Conservation (phyloP, 2,113 vertebrate genomes). For the Myxocyprinus asiaticus region DNA sequence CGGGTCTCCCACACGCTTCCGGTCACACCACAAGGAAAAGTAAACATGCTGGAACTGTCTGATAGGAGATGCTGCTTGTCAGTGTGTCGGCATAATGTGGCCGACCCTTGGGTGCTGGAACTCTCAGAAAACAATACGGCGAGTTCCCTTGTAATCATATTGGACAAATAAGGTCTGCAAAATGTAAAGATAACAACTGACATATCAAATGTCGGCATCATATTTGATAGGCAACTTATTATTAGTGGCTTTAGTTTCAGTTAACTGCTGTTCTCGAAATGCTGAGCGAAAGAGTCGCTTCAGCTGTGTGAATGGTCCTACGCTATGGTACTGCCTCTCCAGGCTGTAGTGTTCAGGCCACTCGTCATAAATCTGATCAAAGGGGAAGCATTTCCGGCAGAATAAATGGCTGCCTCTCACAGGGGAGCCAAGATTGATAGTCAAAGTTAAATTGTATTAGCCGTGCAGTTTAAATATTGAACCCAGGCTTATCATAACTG, state of each 20-base stretch:
- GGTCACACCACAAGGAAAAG: no score
- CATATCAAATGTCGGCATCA: not conserved
- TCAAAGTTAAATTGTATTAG: slow-evolving; percentile 87
- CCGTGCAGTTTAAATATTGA: slow-evolving; percentile 89
- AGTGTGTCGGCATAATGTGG: no score
- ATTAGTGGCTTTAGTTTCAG: no score
- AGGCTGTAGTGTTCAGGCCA: slow-evolving; percentile 18
- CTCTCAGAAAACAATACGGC: no score
- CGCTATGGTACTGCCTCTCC: slow-evolving; percentile 15
- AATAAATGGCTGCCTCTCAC: slow-evolving; percentile 75
- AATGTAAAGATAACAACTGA: no score
- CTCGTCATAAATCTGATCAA: slow-evolving; percentile 84
- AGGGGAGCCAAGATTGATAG: slow-evolving; percentile 81
- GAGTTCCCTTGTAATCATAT: no score
- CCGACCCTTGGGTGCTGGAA: no score
- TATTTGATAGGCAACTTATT: not conserved
- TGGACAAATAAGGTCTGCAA: no score
- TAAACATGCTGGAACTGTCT: no score
- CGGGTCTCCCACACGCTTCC: no score
- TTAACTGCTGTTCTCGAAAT: not conserved
- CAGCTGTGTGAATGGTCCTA: not conserved
- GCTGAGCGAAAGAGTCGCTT: not conserved
- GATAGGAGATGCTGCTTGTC: no score
- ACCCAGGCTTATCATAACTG: slow-evolving; percentile 90
- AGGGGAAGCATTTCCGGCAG: slow-evolving; percentile 78